Evolutionary conservation across 92 coral and sea anemone species (phyloP), one percentile per base, ranked within the genome.

Genomic region (Umimayanthus kanabou): DNA sequence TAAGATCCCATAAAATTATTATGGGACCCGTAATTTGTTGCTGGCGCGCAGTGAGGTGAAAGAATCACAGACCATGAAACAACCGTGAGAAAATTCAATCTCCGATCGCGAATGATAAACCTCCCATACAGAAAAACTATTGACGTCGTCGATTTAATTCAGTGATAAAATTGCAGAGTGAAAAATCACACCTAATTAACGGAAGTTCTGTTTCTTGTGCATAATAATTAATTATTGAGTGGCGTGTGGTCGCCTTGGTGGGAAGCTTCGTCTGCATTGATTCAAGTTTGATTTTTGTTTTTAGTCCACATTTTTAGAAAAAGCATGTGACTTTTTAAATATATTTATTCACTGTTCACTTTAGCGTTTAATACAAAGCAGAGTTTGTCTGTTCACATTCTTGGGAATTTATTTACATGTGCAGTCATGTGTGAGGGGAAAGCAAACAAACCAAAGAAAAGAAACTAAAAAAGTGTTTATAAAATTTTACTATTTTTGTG

Each of bases 121-220:
- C 42, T 75, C 15, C 40, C 22, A 73, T 73, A 37, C 30, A 37
- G 79, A 20, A 75, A 75, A 53, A 11, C 3, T 22, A 2, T 40
- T 16, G 42, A 22, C 79, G 13, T 39, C n/a, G 50, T 18, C 47
- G 5, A 75, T 6, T 37, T 39, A 47, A 47, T 39, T 15, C 79
- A 39, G 49, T 16, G n/a, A 75, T 73, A 30, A 73, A 14, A 61
- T 39, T 37, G 49, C 79, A 75, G 50, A 37, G n/a, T 37, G 79
- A 39, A 71, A 33, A 37, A 75, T 75, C n/a, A 39, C 25, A 75
- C 79, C 79, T 75, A 75, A 75, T 75, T 75, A 75, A 6, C 79
- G 79, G 42, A 75, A 28, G 50, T 39, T 75, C 13, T 75, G 79
- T 75, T 43, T 75, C 23, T 23, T 37, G 50, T 47, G 50, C 7